Percentiles rank a stretch among this genome's conserved stretches.
Conservation (phyloP, 2,888 invertebrate genomes). For the Miltochrista miniata region DNA sequence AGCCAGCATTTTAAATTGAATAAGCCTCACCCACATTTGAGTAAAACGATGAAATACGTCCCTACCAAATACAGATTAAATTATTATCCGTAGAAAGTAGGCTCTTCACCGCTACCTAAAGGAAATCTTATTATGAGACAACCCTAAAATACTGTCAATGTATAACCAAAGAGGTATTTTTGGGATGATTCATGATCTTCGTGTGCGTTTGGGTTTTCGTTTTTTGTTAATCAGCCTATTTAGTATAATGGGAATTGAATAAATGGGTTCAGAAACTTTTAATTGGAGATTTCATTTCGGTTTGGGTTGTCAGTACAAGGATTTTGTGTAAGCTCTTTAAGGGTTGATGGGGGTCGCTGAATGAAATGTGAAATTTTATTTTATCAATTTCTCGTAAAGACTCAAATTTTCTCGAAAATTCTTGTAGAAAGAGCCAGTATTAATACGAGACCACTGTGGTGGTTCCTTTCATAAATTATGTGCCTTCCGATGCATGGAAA, state of each 20-base stretch:
- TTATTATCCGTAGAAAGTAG: constrained; percentile 41
- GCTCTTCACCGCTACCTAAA: constrained; percentile 21
- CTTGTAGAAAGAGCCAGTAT: too few species aligned
- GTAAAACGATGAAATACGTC: constrained; percentile 37
- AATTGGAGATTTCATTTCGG: constrained; percentile 22
- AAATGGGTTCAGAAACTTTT: constrained; percentile 28
- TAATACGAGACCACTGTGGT: too few species aligned
- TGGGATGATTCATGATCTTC: constrained; percentile 25
- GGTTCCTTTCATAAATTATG: too few species aligned
- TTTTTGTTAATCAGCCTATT: constrained; percentile 37
- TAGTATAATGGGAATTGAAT: constrained; percentile 28
- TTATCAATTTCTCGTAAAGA: too few species aligned
- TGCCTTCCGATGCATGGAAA: too few species aligned
- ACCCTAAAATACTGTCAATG: constrained; percentile 36
- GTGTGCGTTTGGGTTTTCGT: constrained; percentile 17
- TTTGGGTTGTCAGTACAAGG: neutral
- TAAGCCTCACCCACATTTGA: constrained; percentile 11
- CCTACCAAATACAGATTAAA: constrained; percentile 39
- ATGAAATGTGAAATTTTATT: too few species aligned
- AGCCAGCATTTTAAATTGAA: constrained; percentile 11
- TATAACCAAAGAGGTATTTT: constrained; percentile 15
- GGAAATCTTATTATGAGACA: constrained; percentile 22
- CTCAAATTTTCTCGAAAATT: too few species aligned
- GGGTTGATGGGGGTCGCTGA: neutral
- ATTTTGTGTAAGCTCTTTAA: neutral